Evolutionary conservation across 2,797 vertebrate species (phyloP).

Genomic region (Hephaestus fuliginosus): DNA sequence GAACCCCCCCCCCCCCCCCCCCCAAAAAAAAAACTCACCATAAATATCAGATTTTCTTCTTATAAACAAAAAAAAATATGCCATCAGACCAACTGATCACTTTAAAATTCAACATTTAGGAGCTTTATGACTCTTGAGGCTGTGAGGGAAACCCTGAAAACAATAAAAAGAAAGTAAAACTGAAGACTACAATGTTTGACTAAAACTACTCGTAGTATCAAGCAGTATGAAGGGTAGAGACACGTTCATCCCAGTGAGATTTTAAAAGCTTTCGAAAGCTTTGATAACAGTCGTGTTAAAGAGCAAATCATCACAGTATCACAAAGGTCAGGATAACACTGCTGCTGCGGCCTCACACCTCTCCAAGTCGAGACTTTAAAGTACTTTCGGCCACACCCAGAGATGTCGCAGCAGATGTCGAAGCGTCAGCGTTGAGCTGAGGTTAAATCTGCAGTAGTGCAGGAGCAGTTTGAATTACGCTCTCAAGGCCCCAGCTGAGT

Average conservation of each 20-base stretch:
- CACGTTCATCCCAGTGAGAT: not conserved
- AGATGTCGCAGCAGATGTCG: conserved; percentile 4
- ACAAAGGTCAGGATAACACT: not conserved
- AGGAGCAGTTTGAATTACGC: not conserved
- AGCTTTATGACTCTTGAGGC: not conserved
- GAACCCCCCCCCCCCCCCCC: too few species aligned
- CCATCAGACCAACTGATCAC: not conserved
- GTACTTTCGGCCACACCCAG: not conserved
- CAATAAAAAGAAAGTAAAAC: too few species aligned
- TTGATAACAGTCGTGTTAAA: not conserved
- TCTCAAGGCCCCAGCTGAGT: not conserved
- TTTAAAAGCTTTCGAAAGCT: not conserved
- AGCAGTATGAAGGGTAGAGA: not conserved
- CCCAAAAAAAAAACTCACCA: too few species aligned
- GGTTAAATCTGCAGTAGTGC: not conserved
- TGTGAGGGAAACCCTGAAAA: not conserved
- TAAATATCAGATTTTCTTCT: too few species aligned
- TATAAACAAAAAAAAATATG: not conserved
- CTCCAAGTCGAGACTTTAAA: not conserved
- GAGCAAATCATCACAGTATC: not conserved
- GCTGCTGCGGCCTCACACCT: not conserved
- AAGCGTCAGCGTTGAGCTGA: not conserved
- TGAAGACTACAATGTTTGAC: not conserved
- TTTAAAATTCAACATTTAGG: too few species aligned
- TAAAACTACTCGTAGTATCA: too few species aligned